Conservation (phyloP, 2,888 invertebrate genomes). For the Pollenia labialis region DNA sequence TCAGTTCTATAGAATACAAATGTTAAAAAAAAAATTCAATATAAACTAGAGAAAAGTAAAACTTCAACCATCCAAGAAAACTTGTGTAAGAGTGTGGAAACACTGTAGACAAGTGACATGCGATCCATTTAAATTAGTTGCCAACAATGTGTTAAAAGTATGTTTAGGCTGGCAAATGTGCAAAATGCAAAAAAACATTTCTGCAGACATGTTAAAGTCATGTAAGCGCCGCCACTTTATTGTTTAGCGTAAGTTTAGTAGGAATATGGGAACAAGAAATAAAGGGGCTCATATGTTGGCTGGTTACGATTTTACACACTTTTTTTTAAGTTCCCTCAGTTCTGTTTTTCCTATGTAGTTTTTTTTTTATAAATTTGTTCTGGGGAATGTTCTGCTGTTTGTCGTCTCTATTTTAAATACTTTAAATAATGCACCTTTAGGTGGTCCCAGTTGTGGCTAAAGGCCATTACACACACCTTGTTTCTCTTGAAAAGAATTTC, state of each 20-base stretch:
- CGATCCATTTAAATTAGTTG: slow-evolving; percentile 83
- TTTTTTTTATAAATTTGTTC: slow-evolving; percentile 5
- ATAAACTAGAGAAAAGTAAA: slow-evolving; percentile 3
- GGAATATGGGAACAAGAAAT: slow-evolving; percentile 39
- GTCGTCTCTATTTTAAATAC: slow-evolving; percentile 15
- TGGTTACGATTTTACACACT: slow-evolving; percentile 48
- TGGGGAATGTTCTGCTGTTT: slow-evolving; percentile 38
- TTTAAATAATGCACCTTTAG: slow-evolving; percentile 52
- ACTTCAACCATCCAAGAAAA: slow-evolving; percentile 32
- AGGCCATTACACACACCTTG: slow-evolving; percentile 52
- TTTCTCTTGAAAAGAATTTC: slow-evolving; percentile 18
- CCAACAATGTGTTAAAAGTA: slow-evolving; percentile 81
- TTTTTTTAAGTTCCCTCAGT: slow-evolving; percentile 34
- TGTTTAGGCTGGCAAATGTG: slow-evolving; percentile 76
- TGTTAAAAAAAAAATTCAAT: not conserved
- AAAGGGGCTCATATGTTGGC: slow-evolving; percentile 44
- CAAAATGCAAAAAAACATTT: slow-evolving; percentile 51
- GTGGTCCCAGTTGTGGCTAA: slow-evolving; percentile 61
- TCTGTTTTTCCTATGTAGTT: slow-evolving; percentile 19
- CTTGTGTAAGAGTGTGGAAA: slow-evolving; percentile 64
- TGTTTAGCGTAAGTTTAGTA: slow-evolving; percentile 47
- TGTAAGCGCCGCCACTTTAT: slow-evolving; percentile 71
- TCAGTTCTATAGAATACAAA: slow-evolving; percentile 27
- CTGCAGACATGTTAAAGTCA: slow-evolving; percentile 70
- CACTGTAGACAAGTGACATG: slow-evolving; percentile 74